Conservation (phyloP, 1,140 invertebrate species). For the Philotrypesis tridentata region DNA sequence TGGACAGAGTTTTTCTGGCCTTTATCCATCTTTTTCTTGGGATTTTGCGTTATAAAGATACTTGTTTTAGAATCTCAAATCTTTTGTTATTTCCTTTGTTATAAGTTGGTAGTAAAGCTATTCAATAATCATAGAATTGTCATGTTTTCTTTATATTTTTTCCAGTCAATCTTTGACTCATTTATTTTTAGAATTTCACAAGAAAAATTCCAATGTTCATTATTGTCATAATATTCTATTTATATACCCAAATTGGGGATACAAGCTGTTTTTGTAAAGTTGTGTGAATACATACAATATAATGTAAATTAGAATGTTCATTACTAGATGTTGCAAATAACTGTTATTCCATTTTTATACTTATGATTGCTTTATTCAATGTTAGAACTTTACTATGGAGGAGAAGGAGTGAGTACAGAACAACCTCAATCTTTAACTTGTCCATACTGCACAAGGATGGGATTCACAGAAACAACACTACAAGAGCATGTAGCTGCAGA, state of each 20-base stretch:
- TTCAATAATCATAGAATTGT: background rate
- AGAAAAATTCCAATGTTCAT: background rate
- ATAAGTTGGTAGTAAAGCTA: background rate
- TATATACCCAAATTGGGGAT: background rate
- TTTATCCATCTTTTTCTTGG: constrained; percentile 48
- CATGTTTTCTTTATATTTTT: background rate
- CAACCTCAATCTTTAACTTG: constrained; percentile 97
- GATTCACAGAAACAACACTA: constrained; percentile 92
- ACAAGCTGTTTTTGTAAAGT: background rate
- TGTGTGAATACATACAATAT: background rate
- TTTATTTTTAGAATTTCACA: background rate
- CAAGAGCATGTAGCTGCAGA: constrained; percentile 94
- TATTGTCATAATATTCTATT: background rate
- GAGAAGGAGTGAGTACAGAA: constrained; percentile 90
- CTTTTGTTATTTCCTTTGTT: constrained; percentile 41
- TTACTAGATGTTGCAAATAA: background rate
- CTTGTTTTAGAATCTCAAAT: constrained; percentile 35
- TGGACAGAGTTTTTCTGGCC: constrained; percentile 48
- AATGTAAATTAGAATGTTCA: background rate
- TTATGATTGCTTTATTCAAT: background rate
- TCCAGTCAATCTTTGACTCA: background rate
- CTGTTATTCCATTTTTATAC: background rate
- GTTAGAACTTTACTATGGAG: constrained; percentile 94
- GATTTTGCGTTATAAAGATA: constrained; percentile 39
- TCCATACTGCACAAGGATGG: constrained; percentile 97